Conservation (phyloP, 2,113 vertebrate genomes). For the Engystomops pustulosus region DNA sequence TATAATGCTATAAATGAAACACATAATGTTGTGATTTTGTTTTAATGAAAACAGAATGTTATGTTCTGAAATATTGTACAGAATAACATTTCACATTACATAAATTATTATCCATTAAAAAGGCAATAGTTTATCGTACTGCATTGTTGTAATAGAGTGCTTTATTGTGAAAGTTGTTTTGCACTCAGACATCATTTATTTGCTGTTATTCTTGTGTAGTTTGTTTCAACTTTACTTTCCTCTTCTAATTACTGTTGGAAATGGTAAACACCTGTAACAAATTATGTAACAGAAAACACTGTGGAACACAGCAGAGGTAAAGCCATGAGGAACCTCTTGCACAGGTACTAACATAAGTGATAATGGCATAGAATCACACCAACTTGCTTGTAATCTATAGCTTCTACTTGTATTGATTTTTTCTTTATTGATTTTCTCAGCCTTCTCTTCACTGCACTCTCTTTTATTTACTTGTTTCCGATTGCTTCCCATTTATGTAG, state of each 20-base stretch:
- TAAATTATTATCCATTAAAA: too few species aligned
- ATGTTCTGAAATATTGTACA: neutral
- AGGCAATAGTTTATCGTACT: too few species aligned
- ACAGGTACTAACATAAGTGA: slow-evolving; percentile 34
- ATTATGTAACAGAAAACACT: neutral
- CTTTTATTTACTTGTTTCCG: slow-evolving; percentile 5
- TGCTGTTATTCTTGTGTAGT: too few species aligned
- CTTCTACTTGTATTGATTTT: slow-evolving; percentile 39
- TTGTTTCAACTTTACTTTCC: neutral
- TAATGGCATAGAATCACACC: slow-evolving; percentile 42
- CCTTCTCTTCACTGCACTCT: neutral
- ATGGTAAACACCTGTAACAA: neutral
- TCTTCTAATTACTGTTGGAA: neutral
- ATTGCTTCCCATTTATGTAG: slow-evolving; percentile 20
- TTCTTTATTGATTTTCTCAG: slow-evolving; percentile 8
- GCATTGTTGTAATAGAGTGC: neutral
- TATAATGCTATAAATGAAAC: neutral
- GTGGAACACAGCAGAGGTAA: neutral
- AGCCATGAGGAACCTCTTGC: neutral
- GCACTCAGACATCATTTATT: neutral
- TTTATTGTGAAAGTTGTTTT: neutral
- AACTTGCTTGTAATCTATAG: slow-evolving; percentile 42
- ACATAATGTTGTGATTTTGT: neutral
- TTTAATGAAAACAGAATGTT: neutral
- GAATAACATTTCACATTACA: neutral